Conservation (phyloP, 2,888 invertebrate genomes). For the Merodon equestris region DNA sequence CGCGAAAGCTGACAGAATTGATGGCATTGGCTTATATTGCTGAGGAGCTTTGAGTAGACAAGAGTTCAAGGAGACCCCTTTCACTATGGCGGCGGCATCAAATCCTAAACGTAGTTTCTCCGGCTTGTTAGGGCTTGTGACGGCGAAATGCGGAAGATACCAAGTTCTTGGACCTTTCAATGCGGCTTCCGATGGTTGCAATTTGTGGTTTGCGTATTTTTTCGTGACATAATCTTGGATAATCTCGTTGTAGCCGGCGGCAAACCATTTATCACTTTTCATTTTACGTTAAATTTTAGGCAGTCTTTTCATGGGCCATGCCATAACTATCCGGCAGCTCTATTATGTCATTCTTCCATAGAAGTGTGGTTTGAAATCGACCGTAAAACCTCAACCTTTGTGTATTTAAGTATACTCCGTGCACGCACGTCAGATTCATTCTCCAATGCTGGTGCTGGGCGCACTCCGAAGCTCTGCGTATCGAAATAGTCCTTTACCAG, state of each 20-base stretch:
- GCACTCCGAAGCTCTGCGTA: constrained; percentile 23
- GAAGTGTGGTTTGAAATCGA: constrained; percentile 12
- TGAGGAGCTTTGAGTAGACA: constrained; percentile 2
- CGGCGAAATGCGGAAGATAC: too few species aligned
- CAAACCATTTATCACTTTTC: constrained; percentile 14
- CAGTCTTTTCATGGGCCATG: constrained; percentile 10
- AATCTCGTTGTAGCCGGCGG: constrained; percentile 1
- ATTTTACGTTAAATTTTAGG: constrained; percentile 12
- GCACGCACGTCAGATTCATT: constrained; percentile 19
- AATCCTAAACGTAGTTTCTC: too few species aligned
- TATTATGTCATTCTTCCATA: not conserved
- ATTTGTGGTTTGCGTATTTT: constrained; percentile 49
- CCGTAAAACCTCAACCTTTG: not conserved
- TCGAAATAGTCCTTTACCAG: constrained; percentile 14
- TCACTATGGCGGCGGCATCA: too few species aligned
- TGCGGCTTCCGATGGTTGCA: constrained; percentile 41
- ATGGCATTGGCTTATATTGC: constrained; percentile 48
- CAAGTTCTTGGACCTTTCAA: constrained; percentile 17
- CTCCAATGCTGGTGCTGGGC: constrained; percentile 29
- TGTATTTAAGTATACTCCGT: constrained; percentile 6
- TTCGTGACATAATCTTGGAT: constrained; percentile 30
- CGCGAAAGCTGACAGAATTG: constrained; percentile 53
- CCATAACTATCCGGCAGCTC: constrained; percentile 14
- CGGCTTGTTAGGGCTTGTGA: too few species aligned
- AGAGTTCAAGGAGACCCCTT: too few species aligned